Percentiles rank a stretch among this genome's conserved stretches.
Evolutionary conservation across 2,797 vertebrate species (phyloP).

Genomic region (Pyrocephalus nanus): DNA sequence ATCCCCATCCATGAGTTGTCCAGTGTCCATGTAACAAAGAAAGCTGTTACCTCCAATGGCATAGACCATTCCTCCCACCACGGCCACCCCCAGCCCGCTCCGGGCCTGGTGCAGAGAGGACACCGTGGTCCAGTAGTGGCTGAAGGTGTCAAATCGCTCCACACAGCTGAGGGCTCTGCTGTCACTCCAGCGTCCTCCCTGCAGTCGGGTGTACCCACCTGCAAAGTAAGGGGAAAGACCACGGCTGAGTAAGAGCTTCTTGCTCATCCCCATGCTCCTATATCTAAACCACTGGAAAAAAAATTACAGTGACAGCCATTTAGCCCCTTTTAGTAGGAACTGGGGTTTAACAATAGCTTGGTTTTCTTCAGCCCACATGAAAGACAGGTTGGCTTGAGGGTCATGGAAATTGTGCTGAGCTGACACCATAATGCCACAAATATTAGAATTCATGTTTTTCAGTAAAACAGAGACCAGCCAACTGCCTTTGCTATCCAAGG

Average conservation of each 20-base stretch:
- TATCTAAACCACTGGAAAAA: not conserved
- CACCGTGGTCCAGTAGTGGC: slow-evolving; percentile 97
- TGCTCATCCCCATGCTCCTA: not conserved
- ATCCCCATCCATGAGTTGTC: not conserved
- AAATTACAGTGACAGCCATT: not conserved
- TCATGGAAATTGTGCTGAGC: not conserved
- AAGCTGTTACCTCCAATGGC: slow-evolving; percentile 90
- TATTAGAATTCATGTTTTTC: not conserved
- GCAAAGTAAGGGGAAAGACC: slow-evolving; percentile 12
- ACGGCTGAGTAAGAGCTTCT: not conserved
- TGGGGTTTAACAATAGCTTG: not conserved
- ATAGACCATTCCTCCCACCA: slow-evolving; percentile 95
- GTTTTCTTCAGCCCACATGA: not conserved
- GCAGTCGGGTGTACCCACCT: slow-evolving; percentile 96
- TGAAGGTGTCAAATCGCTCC: slow-evolving; percentile 97
- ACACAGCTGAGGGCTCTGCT: slow-evolving; percentile 95
- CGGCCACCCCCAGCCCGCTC: slow-evolving; percentile 89
- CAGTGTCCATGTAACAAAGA: not conserved
- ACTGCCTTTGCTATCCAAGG: not conserved
- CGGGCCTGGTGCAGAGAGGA: slow-evolving; percentile 96
- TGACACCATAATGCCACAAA: not conserved
- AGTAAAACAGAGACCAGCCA: not conserved
- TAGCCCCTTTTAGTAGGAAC: not conserved
- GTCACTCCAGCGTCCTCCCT: slow-evolving; percentile 95
- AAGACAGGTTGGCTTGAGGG: not conserved